These are phyloP conservation scores for Siderastrea siderea DNA, from an alignment of 92 coral and sea anemone genomes.

Conservation along the genomic window DNA sequence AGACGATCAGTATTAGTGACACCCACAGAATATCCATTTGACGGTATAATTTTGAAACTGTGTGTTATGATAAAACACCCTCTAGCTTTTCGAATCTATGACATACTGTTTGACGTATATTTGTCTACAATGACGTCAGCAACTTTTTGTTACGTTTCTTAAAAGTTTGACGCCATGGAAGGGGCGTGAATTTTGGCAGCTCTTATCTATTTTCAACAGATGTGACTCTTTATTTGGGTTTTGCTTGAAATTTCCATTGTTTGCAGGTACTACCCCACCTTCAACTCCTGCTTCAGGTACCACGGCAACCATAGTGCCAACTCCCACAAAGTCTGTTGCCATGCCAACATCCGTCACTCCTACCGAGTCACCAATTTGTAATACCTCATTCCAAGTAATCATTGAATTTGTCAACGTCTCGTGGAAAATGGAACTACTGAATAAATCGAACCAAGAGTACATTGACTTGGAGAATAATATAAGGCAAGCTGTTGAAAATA, in stretches of 20 bases:
- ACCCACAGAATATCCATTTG: too few species aligned
- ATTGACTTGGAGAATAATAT: background rate
- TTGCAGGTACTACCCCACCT: conserved; percentile 6
- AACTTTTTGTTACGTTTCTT: background rate
- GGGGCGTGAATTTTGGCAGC: too few species aligned
- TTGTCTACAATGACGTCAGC: background rate
- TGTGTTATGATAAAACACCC: background rate
- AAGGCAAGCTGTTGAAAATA: conserved; percentile 10
- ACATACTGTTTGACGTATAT: background rate
- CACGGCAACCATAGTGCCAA: background rate
- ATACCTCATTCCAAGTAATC: conserved; percentile 8
- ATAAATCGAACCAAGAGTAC: background rate
- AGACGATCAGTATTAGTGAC: too few species aligned
- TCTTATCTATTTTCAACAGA: too few species aligned
- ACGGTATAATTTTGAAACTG: too few species aligned
- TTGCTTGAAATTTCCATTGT: background rate
- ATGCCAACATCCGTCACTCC: conserved; percentile 4
- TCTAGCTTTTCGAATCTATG: too few species aligned
- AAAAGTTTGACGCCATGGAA: too few species aligned
- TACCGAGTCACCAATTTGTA: background rate
- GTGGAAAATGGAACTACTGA: conserved; percentile 21
- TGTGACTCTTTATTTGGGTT: background rate
- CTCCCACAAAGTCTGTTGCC: conserved; percentile 1
- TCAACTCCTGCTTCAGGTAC: background rate
- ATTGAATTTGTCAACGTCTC: conserved; percentile 22